phyloP scores from a whole-genome alignment of 1,140 invertebrate genomes.

The Dolichoris vasculosae region DNA sequence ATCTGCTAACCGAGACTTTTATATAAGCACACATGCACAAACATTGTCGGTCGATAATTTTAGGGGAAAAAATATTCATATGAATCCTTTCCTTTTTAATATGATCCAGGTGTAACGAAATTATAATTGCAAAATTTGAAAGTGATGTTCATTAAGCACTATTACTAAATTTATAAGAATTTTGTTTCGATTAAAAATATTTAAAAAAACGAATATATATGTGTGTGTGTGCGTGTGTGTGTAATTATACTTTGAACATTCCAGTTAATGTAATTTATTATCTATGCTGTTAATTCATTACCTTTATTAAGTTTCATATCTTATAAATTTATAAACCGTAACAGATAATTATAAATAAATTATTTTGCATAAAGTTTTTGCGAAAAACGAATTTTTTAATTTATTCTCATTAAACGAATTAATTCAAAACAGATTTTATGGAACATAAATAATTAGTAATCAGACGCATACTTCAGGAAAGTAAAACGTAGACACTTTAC shows the following conservation, averaged over 20 bases:
- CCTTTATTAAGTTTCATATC: too few species aligned
- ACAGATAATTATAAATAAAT: too few species aligned
- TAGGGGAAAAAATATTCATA: neutral
- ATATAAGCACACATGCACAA: neutral
- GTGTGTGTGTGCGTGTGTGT: too few species aligned
- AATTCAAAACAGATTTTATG: neutral
- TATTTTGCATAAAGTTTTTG: too few species aligned
- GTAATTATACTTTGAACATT: too few species aligned
- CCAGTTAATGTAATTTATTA: too few species aligned
- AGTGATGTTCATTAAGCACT: too few species aligned
- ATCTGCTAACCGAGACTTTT: constrained; percentile 36
- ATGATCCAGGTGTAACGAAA: neutral
- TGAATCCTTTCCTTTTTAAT: neutral
- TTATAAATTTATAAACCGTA: too few species aligned
- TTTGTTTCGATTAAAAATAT: too few species aligned
- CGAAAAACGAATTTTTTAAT: neutral
- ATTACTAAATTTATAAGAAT: too few species aligned
- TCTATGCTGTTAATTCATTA: too few species aligned
- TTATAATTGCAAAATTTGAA: neutral
- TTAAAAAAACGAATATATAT: too few species aligned
- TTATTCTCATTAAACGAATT: neutral
- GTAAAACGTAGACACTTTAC: neutral
- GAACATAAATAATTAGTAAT: neutral
- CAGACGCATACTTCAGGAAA: neutral
- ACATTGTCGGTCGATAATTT: neutral